Percentiles rank a stretch among this genome's conserved stretches.
phyloP scores from a whole-genome alignment of 2,888 invertebrate genomes.

The Drosophila colorata region DNA sequence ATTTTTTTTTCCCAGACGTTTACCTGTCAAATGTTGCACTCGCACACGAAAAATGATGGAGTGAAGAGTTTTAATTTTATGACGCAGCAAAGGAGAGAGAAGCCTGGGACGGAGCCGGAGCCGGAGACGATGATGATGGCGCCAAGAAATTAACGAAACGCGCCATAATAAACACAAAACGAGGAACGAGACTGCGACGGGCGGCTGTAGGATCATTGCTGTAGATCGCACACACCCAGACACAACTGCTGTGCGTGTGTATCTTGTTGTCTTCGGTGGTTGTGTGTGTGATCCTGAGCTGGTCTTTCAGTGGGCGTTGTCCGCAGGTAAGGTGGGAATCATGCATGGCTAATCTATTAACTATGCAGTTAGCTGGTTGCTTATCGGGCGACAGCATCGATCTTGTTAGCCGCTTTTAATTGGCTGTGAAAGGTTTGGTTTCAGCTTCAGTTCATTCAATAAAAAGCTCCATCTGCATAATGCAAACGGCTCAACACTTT shows the following conservation, averaged over 20 bases:
- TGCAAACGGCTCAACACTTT: constrained; percentile 74
- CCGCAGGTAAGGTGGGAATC: constrained; percentile 38
- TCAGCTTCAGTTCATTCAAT: constrained; percentile 62
- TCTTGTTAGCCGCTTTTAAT: constrained; percentile 77
- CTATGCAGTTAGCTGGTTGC: constrained; percentile 57
- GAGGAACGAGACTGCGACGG: constrained; percentile 14
- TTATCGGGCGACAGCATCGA: constrained; percentile 67
- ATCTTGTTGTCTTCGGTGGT: too few species aligned
- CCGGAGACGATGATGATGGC: constrained; percentile 62
- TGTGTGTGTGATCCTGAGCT: constrained; percentile 33
- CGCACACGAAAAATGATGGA: constrained; percentile 83
- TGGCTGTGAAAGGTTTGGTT: constrained; percentile 71
- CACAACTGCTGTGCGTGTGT: constrained; percentile 3
- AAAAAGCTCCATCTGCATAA: constrained; percentile 66
- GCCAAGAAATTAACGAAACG: constrained; percentile 81
- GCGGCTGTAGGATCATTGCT: constrained; percentile 51
- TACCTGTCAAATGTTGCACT: constrained; percentile 83
- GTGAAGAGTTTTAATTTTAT: constrained; percentile 83
- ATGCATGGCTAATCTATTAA: constrained; percentile 64
- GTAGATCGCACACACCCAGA: constrained; percentile 39
- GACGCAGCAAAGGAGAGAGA: constrained; percentile 76
- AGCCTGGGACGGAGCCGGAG: constrained; percentile 22
- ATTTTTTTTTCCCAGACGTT: constrained; percentile 71
- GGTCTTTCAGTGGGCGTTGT: constrained; percentile 42
- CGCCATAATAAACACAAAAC: constrained; percentile 77